Evolutionary conservation across 2,888 invertebrate genomes (phyloP), one percentile per base, ranked within the genome.

Genomic region (Aelia acuminata): DNA sequence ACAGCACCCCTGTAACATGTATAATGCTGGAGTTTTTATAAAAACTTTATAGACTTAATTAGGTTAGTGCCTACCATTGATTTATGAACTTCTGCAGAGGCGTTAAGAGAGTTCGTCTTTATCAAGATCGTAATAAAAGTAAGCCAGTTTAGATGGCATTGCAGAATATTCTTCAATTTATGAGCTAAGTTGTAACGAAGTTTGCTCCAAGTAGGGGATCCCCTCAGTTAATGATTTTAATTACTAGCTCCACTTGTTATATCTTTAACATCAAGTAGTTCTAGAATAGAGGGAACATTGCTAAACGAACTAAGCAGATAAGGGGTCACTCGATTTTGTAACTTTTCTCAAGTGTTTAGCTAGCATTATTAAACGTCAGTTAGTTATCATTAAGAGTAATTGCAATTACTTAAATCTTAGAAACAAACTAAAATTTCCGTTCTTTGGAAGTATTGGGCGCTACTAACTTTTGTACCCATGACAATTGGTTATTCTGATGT

Each of bases 51-150:
- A 10, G 18, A 15, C 31, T 63, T 63, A 63, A n/a, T 57, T 11
- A 57, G 26, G 63, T 31, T 63, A 31, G 31, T 63, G 4, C 8
- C 63, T 10, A 35, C 63, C 63, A 70, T 18, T 31, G 63, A 70
- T 70, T 70, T 70, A 70, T 70, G 63, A 70, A 70, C 63, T 70
- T 70, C n/a, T 31, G 63, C 63, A 2, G 20, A 70, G 63, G 63
- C 63, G 63, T 35, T 70, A 70, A 70, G 63, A 70, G 63, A 70
- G 31, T 70, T 70, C 18, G 35, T 18, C 35, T 35, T 70, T 70
- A 70, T 70, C 63, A 70, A 35, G 63, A 70, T 70, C 63, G 63
- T 70, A 31, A 70, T 70, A 70, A 70, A 70, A 70, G 63, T 70
- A 70, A 70, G 63, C 63, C 63, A 70, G 13, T 70, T 70, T 18